phyloP scores from a whole-genome alignment of 2,113 vertebrate species.

The Paramisgurnus dabryanus region DNA sequence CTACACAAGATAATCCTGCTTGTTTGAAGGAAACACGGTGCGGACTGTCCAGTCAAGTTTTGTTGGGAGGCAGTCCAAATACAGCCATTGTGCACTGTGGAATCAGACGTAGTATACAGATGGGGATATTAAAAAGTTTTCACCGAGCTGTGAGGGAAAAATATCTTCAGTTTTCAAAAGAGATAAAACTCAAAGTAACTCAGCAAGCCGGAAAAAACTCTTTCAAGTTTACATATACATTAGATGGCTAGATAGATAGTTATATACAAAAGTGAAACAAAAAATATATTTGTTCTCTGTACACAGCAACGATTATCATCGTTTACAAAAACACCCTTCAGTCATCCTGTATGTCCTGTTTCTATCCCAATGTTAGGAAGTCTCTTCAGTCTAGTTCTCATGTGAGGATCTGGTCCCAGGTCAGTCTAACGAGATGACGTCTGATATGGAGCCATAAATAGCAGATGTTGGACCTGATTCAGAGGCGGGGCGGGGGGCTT shows the following conservation, averaged over 20 bases:
- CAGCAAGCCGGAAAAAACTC: constrained; percentile 37
- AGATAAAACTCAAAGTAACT: constrained; percentile 39
- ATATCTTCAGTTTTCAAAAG: constrained; percentile 11
- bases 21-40: constrained; percentile 43
- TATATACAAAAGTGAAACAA: constrained; percentile 99
- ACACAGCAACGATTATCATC: constrained; percentile 78
- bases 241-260: constrained; percentile 29
- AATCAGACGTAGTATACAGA: constrained; percentile 14
- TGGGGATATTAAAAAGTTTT: constrained; percentile 38
- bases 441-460: constrained; percentile 95
- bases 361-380: constrained; percentile 36
- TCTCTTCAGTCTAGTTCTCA: constrained; percentile 36
- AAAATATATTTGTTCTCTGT: constrained; percentile 99
- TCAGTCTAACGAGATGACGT: constrained; percentile 98
- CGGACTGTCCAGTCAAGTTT: constrained; percentile 49
- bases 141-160: constrained; percentile 39
- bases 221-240: constrained; percentile 67
- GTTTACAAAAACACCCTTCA: constrained; percentile 75
- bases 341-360: constrained; percentile 63
- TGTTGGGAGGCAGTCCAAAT: constrained; percentile 41
- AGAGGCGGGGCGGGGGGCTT: constrained; percentile 73
- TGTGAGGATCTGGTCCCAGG: constrained; percentile 18
- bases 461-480: constrained; percentile 82
- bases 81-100: constrained; percentile 24
- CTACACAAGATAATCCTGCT: constrained; percentile 56